These are phyloP conservation scores for Muscicapa comitata DNA, from an alignment of 2,797 vertebrate genomes.

Conservation along the genomic window DNA sequence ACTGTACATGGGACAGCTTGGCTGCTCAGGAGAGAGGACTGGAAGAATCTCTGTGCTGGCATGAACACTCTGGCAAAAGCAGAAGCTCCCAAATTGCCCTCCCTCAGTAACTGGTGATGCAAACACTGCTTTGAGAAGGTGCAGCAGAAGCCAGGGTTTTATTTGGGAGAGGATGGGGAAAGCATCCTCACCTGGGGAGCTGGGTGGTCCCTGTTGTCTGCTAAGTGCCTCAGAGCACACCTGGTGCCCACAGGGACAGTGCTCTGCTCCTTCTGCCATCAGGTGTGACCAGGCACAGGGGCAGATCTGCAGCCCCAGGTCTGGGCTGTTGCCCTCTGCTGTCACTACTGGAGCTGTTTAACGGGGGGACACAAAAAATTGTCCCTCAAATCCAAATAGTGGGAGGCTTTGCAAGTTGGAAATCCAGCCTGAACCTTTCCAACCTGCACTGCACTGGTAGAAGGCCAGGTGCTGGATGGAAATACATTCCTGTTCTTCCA, in stretches of 20 bases:
- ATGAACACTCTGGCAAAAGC: rapidly evolving
- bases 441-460: rapidly evolving
- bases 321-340: background rate
- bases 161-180: background rate
- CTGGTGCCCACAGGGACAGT: background rate
- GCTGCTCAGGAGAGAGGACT: background rate
- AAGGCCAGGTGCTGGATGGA: background rate
- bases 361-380: background rate
- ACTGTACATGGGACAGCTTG: background rate
- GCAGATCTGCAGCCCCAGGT: background rate
- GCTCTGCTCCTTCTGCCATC: background rate
- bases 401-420: background rate
- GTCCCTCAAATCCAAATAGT: background rate
- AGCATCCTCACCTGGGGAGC: background rate
- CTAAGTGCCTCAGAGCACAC: background rate
- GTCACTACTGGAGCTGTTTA: background rate
- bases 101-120: background rate
- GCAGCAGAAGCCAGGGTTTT: background rate
- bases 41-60: background rate
- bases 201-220: background rate
- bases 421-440: background rate
- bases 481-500: background rate
- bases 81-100: background rate
- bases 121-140: background rate
- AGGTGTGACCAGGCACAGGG: background rate